Percentiles rank a stretch among this genome's conserved stretches.
These are phyloP conservation scores for Trachops cirrhosus DNA, from an alignment of 2,797 vertebrate species.

Conservation along the genomic window DNA sequence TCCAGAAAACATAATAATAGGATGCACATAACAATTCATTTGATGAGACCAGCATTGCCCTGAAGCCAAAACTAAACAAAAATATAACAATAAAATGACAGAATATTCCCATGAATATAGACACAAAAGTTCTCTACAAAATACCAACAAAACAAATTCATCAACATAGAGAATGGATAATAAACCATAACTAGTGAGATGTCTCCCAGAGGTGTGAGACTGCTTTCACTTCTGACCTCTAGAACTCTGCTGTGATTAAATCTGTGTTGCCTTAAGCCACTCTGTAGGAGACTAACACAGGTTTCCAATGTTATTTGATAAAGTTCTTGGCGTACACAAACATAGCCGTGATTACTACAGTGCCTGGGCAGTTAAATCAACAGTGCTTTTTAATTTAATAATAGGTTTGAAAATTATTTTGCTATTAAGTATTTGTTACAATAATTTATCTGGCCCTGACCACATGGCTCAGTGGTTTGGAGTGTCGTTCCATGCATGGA, in stretches of 20 bases:
- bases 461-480: too few species aligned
- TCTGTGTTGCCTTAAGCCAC: neutral
- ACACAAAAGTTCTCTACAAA: neutral
- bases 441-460: neutral
- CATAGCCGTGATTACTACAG: neutral
- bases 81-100: neutral
- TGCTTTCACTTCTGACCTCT: neutral
- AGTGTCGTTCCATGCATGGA: too few species aligned
- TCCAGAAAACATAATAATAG: neutral
- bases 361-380: neutral
- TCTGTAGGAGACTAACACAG: neutral
- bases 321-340: neutral
- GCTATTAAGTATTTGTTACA: neutral
- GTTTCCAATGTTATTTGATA: neutral
- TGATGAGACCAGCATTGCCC: neutral
- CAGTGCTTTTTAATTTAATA: neutral
- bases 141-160: neutral
- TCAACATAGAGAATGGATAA: neutral
- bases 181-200: neutral
- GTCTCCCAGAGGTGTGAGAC: neutral
- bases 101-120: neutral
- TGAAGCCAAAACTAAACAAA: neutral
- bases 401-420: neutral
- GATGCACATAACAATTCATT: neutral
- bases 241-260: neutral